Conservation (phyloP, 2,797 vertebrate genomes). For the Sardinella longiceps region DNA sequence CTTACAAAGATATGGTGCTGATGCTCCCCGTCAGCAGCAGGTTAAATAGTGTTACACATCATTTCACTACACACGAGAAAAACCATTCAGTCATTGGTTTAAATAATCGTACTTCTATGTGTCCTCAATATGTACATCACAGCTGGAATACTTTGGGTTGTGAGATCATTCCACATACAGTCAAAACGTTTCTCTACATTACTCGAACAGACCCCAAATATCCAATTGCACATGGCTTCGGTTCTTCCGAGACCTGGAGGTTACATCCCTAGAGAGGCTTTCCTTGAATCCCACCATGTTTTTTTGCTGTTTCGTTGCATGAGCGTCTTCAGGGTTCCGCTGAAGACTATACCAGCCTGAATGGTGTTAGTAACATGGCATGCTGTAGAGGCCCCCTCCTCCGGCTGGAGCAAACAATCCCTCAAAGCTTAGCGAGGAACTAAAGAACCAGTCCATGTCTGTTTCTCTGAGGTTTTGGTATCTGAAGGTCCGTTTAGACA, state of each 20-base stretch:
- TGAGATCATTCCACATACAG: conserved; percentile 69
- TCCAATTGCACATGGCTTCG: conserved; percentile 56
- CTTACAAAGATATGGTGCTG: conserved; percentile 75
- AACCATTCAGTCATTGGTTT: conserved; percentile 73
- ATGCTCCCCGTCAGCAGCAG: conserved; percentile 72
- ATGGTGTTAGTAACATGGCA: conserved; percentile 67
- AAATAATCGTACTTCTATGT: conserved; percentile 77
- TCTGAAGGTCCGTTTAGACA: conserved; percentile 10
- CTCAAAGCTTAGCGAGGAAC: conserved; percentile 53
- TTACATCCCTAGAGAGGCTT: conserved; percentile 60
- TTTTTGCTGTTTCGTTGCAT: conserved; percentile 57
- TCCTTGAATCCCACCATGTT: conserved; percentile 34
- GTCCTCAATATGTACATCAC: conserved; percentile 75
- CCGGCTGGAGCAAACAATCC: conserved; percentile 59
- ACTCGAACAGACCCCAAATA: conserved; percentile 56
- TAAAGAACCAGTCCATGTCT: conserved; percentile 44
- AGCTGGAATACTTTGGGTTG: conserved; percentile 72
- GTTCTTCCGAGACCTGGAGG: conserved; percentile 55
- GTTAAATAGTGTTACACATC: conserved; percentile 77
- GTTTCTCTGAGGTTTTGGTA: conserved; percentile 21
- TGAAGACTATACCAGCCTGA: conserved; percentile 50
- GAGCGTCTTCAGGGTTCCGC: conserved; percentile 50
- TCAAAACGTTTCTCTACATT: conserved; percentile 64
- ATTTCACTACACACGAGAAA: conserved; percentile 74
- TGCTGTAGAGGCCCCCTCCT: conserved; percentile 60